phyloP scores from a whole-genome alignment of 2,888 invertebrate genomes.

The Coleophora deauratella region DNA sequence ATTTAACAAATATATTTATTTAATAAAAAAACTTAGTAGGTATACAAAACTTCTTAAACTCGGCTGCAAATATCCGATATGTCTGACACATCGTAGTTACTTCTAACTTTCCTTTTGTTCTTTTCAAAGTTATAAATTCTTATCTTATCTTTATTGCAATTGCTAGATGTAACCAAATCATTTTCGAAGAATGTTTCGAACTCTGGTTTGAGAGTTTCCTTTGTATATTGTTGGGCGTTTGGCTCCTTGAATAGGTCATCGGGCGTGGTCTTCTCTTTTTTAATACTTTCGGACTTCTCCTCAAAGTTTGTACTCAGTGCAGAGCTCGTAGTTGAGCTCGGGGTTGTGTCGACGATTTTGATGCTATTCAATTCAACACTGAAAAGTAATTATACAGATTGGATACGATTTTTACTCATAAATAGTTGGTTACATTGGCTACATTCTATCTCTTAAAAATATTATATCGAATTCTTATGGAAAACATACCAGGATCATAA shows the following conservation, averaged over 20 bases:
- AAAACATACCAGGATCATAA: too few species aligned
- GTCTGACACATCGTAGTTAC: conserved; percentile 13
- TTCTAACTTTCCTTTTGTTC: conserved; percentile 36
- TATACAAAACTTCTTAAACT: conserved; percentile 14
- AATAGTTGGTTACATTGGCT: too few species aligned
- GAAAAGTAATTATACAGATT: conserved; percentile 24
- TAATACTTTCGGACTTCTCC: neutral
- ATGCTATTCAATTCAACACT: conserved; percentile 56
- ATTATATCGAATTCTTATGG: too few species aligned
- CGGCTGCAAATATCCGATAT: conserved; percentile 11
- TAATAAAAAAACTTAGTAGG: too few species aligned
- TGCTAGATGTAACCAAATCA: conserved; percentile 33
- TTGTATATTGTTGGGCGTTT: neutral
- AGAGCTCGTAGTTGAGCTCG: neutral
- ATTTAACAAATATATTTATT: too few species aligned
- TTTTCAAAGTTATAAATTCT: conserved; percentile 41
- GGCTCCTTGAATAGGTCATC: neutral
- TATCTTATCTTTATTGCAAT: conserved; percentile 45
- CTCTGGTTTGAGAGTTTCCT: conserved; percentile 19
- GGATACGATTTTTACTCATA: too few species aligned
- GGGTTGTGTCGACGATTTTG: conserved; percentile 28
- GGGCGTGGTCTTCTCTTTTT: neutral
- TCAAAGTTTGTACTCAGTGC: neutral
- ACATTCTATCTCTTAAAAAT: too few species aligned
- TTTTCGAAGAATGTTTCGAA: conserved; percentile 49